A percentile compares a stretch with the other conserved stretches of the same genome.
phyloP scores from a whole-genome alignment of 2,113 vertebrate species.

The Rutilus rutilus region DNA sequence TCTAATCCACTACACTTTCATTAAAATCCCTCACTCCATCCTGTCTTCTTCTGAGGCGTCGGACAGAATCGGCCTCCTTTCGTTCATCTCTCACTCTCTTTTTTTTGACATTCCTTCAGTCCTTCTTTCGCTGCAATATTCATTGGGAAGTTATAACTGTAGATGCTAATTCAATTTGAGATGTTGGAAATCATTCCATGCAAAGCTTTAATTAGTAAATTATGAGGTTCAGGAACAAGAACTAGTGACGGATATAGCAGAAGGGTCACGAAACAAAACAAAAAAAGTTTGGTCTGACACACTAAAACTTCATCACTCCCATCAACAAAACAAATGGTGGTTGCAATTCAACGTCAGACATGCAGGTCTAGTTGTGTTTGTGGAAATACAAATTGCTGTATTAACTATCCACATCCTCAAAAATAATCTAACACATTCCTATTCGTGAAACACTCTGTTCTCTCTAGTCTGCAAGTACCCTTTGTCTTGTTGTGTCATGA shows the following conservation, averaged over 20 bases:
- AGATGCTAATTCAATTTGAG: conserved; percentile 15
- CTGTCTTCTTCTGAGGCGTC: not conserved
- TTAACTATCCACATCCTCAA: not conserved
- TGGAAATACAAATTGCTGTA: not conserved
- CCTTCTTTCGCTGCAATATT: not conserved
- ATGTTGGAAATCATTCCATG: not conserved
- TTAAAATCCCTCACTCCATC: conserved; percentile 14
- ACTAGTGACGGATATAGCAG: too few species aligned
- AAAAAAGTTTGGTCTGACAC: not conserved
- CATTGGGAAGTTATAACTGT: not conserved
- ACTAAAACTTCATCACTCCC: not conserved
- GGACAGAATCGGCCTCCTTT: not conserved
- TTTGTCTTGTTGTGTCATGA: not conserved
- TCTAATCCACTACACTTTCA: conserved; percentile 45
- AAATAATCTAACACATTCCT: not conserved
- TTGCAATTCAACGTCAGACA: not conserved
- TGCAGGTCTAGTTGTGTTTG: not conserved
- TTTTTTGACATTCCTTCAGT: not conserved
- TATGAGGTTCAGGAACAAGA: not conserved
- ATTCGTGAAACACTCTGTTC: not conserved
- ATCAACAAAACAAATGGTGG: not conserved
- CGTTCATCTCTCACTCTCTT: not conserved
- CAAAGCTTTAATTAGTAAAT: not conserved
- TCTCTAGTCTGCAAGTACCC: not conserved
- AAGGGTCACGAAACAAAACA: not conserved